Conservation (phyloP, 2,113 vertebrate species). For the Haemorhous mexicanus region DNA sequence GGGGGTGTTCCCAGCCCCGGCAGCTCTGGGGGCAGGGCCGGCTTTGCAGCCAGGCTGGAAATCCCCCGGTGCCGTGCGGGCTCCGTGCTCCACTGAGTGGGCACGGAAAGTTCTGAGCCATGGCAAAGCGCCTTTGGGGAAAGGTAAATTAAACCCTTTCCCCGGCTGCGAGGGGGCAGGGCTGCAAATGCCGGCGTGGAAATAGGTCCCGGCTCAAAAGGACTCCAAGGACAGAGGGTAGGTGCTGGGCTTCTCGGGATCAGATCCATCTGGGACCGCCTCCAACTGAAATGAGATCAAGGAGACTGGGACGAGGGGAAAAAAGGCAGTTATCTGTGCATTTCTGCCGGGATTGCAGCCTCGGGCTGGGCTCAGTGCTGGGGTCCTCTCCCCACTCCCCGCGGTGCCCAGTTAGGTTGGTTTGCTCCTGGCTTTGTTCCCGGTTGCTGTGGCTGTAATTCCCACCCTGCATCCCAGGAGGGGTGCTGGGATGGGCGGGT, state of each 20-base stretch:
- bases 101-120: background rate
- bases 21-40: background rate
- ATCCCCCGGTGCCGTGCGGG: accelerated
- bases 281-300: slow-evolving; percentile 37
- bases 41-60: background rate
- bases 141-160: background rate
- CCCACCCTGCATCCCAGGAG: background rate
- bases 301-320: background rate
- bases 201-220: background rate
- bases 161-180: background rate
- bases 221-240: background rate
- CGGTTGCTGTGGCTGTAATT: background rate
- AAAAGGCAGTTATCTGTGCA: accelerated
- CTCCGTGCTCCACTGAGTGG: background rate
- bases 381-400: background rate
- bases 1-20: background rate
- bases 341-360: background rate
- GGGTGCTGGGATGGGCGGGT: accelerated
- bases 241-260: background rate
- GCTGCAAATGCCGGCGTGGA: background rate
- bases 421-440: no score
- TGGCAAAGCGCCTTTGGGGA: background rate
- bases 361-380: accelerated
- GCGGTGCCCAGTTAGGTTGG: accelerated
- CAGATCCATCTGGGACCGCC: background rate